Evolutionary conservation across 2,113 vertebrate genomes (phyloP).

Genomic region (Sturnus vulgaris): DNA sequence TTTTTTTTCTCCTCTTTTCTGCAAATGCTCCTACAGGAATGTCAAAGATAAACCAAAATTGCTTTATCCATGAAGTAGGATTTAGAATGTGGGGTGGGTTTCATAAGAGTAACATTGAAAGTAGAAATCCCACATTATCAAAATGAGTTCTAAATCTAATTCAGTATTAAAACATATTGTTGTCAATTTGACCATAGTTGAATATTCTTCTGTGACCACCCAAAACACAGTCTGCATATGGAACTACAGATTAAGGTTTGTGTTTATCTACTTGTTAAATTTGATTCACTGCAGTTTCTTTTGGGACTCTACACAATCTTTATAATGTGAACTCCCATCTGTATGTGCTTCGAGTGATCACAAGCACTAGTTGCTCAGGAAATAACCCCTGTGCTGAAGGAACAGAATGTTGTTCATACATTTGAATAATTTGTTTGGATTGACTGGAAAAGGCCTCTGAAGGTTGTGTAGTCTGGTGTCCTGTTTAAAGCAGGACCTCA

Average conservation of each 20-base stretch:
- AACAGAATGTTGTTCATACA: background rate
- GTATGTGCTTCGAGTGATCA: background rate
- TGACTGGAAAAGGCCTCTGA: background rate
- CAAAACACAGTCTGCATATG: background rate
- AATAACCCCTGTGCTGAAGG: background rate
- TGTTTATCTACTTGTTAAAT: background rate
- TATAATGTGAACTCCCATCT: background rate
- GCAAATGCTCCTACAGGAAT: background rate
- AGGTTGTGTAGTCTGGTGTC: background rate
- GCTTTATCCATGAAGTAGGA: background rate
- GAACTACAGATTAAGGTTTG: background rate
- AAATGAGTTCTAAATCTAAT: background rate
- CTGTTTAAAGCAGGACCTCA: background rate
- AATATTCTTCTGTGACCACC: background rate
- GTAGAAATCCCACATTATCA: background rate
- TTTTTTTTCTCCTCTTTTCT: background rate
- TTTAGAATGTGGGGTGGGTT: background rate
- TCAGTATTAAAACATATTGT: background rate
- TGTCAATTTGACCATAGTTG: background rate
- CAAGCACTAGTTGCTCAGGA: background rate
- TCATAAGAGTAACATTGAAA: background rate
- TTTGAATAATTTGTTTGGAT: background rate
- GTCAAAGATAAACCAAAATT: background rate
- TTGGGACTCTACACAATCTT: background rate
- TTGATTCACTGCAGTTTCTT: background rate